Base-by-base conservation (phyloP, 53 echinoderm and acorn worm species). In the Luidia sarsii region DNA sequence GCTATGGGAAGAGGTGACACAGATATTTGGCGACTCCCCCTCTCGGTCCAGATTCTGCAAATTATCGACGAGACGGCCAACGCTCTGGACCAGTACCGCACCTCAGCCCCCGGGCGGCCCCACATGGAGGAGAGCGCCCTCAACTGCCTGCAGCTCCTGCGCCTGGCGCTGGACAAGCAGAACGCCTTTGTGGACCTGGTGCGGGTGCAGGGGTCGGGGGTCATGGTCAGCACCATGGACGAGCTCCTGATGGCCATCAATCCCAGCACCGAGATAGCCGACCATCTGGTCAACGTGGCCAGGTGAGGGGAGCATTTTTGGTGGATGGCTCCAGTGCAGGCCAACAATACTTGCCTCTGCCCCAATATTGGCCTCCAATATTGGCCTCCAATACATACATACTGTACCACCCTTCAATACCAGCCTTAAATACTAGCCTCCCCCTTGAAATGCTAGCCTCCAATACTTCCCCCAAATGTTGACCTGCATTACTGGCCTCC, bases 211-310 rank as follows among this genome's bases (percentile, higher is more conserved):
- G 91, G 88, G 71, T 94, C 93, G 24, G 79, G 90, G 77, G 77
- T 87, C 82, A 88, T 97, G 84, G 93, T 94, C 25, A 94, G 88
- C 34, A 91, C 91, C 2, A 91, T 97, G 70, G 94, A 94, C 57
- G 88, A 93, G 57, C 79, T 97, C 2, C 71, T 97, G 65, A 91
- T 97, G 97, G 91, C 89, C 3, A 97, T 97, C 65, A 97, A 93
- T 61, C 93, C 91, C 8, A 67, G 91, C 6, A 82, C 99, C 0
- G 89, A 91, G 37, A 83, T 80, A 1, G 93, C 99, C 22, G 99
- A 99, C 57, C 99, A 99, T 45, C 79, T 99, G 28, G 87, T 94
- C 48, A 87, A 94, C 60, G 75, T 99, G 57, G 86, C 94, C 50
- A 94, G 89, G 99, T 99, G 60, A 84, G 85, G 36, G 28, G 5